Base-by-base conservation (phyloP, 2,797 vertebrate species). In the Coranthus polyacanthus region DNA sequence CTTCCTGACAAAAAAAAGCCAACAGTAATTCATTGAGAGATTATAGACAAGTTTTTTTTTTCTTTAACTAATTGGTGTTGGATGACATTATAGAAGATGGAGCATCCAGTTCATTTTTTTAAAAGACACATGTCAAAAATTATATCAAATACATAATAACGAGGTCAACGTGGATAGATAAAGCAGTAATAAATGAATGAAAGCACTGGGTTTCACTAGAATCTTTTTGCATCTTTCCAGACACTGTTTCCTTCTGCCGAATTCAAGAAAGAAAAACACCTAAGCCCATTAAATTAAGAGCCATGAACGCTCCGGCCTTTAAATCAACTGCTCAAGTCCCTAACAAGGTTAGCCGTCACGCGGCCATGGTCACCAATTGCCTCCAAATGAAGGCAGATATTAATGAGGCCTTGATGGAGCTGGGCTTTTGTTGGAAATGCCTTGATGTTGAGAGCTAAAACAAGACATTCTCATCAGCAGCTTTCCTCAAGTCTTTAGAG, bases 351-450 rank as follows among this genome's bases (percentile, higher is more conserved):
- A 75, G 73, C 72, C 59, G 59, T 83, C 79, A 89, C 62, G 20
- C 61, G 44, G 78, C 77, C 80, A 70, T 17, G 69, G 85, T 86
- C 87, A 82, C 75, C 71, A 68, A 75, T 39, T 72, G 72, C 74
- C 20, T 81, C 53, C 54, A 74, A 88, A 87, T 57, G 67, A 83
- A 84, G 78, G 82, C 73, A 80, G 83, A 59, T 87, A 78, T 88
- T 88, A 87, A 90, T 85, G 84, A 90, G 82, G 78, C 78, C 76
- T 81, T 85, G 83, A 85, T 84, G 84, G 77, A 83, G 76, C 73
- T 7, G 56, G 7, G 77, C 68, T 83, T 88, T 79, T 82, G 70
- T 72, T 85, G 57, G 58, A 82, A 79, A 56, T 7, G 72, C 84
- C 78, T 84, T 88, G 87, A 88, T 88, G 79, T 88, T 63, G 58